Evolutionary conservation across 2,113 vertebrate genomes (phyloP).

Genomic region (Sylvietta virens): DNA sequence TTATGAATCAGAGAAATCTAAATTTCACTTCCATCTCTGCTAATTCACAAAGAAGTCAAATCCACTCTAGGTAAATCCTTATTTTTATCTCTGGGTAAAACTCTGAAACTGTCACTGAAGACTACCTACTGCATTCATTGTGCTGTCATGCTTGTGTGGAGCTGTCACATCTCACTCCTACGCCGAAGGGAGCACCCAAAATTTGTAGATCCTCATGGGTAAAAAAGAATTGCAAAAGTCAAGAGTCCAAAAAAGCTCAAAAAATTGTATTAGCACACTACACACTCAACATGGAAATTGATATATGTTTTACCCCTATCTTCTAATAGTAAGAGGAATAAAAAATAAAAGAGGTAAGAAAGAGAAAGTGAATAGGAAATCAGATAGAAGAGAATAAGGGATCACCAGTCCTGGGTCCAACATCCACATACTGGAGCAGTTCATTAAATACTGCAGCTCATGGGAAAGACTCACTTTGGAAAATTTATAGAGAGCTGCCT

Average conservation of each 20-base stretch:
- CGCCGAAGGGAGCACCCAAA: rapidly evolving
- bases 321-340: neutral
- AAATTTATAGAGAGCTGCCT: neutral
- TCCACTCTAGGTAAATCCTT: neutral
- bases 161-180: neutral
- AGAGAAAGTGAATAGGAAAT: neutral
- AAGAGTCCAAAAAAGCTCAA: neutral
- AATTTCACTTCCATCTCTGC: neutral
- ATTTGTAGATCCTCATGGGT: neutral
- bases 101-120: neutral
- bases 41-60: neutral
- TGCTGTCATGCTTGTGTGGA: neutral
- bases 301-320: neutral
- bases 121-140: neutral
- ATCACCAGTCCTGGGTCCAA: neutral
- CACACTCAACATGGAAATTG: neutral
- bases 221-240: neutral
- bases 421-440: neutral
- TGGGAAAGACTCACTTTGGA: neutral
- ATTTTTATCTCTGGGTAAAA: neutral
- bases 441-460: neutral
- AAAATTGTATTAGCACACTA: neutral
- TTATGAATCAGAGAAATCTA: neutral
- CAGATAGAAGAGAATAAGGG: neutral
- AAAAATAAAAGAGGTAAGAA: neutral